Evolutionary conservation across 2,888 invertebrate genomes (phyloP).

Genomic region (Drosophila ustulata): DNA sequence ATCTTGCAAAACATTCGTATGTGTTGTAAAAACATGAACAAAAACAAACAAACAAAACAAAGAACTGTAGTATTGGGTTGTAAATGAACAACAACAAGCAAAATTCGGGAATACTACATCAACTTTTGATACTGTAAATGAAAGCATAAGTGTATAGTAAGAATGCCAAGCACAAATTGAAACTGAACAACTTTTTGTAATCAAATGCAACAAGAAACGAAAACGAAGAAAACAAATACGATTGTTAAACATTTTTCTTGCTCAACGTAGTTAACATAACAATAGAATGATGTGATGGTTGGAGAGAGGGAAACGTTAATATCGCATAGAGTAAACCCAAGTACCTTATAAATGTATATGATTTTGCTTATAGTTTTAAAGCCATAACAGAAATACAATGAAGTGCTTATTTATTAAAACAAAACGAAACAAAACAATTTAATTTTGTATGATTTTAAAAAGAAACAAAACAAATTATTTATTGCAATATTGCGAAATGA

Average conservation of each 20-base stretch:
- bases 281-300: constrained; percentile 38
- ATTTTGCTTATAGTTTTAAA: constrained; percentile 64
- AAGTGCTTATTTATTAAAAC: constrained; percentile 60
- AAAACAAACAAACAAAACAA: constrained; percentile 38
- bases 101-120: constrained; percentile 38
- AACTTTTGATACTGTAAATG: constrained; percentile 62
- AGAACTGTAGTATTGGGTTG: constrained; percentile 67
- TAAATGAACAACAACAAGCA: constrained; percentile 42
- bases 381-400: constrained; percentile 48
- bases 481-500: constrained; percentile 37
- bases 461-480: constrained; percentile 33
- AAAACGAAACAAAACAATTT: constrained; percentile 15
- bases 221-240: constrained; percentile 38
- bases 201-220: constrained; percentile 27
- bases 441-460: constrained; percentile 39
- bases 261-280: constrained; percentile 67
- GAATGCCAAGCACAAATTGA: constrained; percentile 65
- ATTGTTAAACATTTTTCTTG: constrained; percentile 67
- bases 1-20: constrained; percentile 53
- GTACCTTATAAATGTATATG: constrained; percentile 78
- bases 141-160: constrained; percentile 43
- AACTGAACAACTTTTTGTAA: constrained; percentile 43
- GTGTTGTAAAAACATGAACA: constrained; percentile 52
- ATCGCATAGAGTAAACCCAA: constrained; percentile 72
- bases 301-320: constrained; percentile 43